Conservation (phyloP, 2,797 vertebrate genomes). For the Hydrophis major region DNA sequence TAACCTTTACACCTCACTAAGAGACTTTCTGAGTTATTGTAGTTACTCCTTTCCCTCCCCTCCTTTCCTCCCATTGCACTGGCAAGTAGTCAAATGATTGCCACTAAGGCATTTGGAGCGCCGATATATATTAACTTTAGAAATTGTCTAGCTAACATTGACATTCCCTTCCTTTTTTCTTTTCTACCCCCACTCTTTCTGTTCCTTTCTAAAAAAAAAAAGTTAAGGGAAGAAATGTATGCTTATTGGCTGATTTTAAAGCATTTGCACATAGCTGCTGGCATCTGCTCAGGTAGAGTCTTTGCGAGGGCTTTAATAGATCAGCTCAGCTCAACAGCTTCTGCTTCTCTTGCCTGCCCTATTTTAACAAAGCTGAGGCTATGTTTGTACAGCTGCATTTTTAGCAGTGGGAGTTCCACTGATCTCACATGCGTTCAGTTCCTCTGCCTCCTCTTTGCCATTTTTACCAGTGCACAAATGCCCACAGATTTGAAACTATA, state of each 20-base stretch:
- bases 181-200: background rate
- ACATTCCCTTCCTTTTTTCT: background rate
- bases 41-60: conserved; percentile 55
- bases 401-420: conserved; percentile 83
- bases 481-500: conserved; percentile 74
- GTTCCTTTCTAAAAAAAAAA: background rate
- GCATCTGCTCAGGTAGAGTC: conserved; percentile 74
- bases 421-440: conserved; percentile 82
- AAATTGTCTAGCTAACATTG: conserved; percentile 51
- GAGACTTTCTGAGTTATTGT: conserved; percentile 58
- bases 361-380: conserved; percentile 83
- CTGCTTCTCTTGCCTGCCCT: conserved; percentile 87
- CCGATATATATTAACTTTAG: conserved; percentile 37
- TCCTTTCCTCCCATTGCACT: conserved; percentile 30
- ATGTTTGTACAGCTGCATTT: conserved; percentile 94
- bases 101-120: conserved; percentile 37
- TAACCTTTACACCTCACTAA: conserved; percentile 48
- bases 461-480: conserved; percentile 75
- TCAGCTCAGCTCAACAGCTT: conserved; percentile 83
- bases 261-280: conserved; percentile 73
- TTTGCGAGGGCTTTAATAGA: conserved; percentile 79
- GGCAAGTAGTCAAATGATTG: conserved; percentile 57
- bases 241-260: conserved; percentile 68
- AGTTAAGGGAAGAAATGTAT: conserved; percentile 41
- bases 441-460: conserved; percentile 75